phyloP scores from a whole-genome alignment of 1,140 invertebrate species.

The Streblospio benedicti region DNA sequence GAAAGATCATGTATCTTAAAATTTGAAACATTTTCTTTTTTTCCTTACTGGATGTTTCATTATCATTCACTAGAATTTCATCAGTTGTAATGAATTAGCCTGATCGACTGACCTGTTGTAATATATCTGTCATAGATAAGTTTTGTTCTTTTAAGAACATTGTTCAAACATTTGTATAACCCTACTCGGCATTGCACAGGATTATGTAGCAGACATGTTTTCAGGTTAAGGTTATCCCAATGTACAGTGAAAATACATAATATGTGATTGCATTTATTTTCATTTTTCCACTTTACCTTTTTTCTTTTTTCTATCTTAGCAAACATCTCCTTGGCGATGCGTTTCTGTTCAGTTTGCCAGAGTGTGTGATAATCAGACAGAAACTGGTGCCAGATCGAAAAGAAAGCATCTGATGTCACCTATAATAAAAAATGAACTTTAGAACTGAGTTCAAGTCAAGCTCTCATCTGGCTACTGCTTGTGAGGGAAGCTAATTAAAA shows the following conservation, averaged over 20 bases:
- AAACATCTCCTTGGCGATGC: slow-evolving; percentile 36
- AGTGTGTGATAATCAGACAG: slow-evolving; percentile 40
- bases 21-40: background rate
- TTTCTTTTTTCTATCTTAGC: slow-evolving; percentile 16
- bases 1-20: background rate
- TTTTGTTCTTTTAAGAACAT: background rate
- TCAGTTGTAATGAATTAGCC: background rate
- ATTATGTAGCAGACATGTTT: no score
- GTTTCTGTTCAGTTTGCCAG: slow-evolving; percentile 39
- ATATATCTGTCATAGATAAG: background rate
- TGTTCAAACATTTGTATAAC: background rate
- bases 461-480: background rate
- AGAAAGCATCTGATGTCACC: slow-evolving; percentile 32
- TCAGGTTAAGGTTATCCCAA: no score
- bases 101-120: background rate
- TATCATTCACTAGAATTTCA: background rate
- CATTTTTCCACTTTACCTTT: slow-evolving; percentile 8
- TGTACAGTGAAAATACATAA: no score
- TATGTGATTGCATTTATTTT: no score
- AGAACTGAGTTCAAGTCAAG: background rate
- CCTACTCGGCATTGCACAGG: background rate
- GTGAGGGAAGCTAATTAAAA: background rate
- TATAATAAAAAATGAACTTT: slow-evolving; percentile 13
- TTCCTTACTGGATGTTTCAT: background rate
- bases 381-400: slow-evolving; percentile 37